Percentiles rank a stretch among this genome's conserved stretches.
phyloP scores from a whole-genome alignment of 2,113 vertebrate species.

The Mesocricetus auratus region DNA sequence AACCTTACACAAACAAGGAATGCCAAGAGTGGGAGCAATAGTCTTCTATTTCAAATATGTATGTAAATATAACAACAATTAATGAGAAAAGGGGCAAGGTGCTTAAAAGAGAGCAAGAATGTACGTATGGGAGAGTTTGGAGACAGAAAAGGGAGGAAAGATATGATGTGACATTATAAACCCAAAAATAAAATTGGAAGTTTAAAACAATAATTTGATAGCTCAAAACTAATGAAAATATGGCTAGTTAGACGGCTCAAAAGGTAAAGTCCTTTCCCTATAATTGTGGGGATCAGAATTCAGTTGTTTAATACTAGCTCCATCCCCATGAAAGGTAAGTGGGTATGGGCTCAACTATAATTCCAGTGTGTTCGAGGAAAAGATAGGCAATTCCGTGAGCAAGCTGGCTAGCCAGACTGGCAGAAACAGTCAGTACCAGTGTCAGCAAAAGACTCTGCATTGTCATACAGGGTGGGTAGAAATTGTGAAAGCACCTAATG shows the following conservation, averaged over 20 bases:
- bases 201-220: not conserved
- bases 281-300: not conserved
- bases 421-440: not conserved
- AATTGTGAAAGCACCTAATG: not conserved
- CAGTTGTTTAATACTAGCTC: not conserved
- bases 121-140: not conserved
- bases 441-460: not conserved
- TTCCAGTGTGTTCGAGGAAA: not conserved
- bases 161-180: not conserved
- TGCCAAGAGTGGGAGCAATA: not conserved
- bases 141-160: not conserved
- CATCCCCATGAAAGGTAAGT: not conserved
- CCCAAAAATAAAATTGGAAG: conserved; percentile 34
- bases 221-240: conserved; percentile 29
- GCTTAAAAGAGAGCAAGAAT: not conserved
- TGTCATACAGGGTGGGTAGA: not conserved
- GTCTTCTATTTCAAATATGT: too few relatives aligned
- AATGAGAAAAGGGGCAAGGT: not conserved
- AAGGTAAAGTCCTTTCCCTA: not conserved
- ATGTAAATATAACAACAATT: not conserved
- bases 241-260: not conserved
- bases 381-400: not conserved
- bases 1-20: not conserved
- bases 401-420: not conserved
- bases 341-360: not conserved